A percentile compares a stretch with the other conserved stretches of the same genome.
These are phyloP conservation scores for Fistularia tabacaria DNA, from an alignment of 2,797 vertebrate species.

Conservation along the genomic window DNA sequence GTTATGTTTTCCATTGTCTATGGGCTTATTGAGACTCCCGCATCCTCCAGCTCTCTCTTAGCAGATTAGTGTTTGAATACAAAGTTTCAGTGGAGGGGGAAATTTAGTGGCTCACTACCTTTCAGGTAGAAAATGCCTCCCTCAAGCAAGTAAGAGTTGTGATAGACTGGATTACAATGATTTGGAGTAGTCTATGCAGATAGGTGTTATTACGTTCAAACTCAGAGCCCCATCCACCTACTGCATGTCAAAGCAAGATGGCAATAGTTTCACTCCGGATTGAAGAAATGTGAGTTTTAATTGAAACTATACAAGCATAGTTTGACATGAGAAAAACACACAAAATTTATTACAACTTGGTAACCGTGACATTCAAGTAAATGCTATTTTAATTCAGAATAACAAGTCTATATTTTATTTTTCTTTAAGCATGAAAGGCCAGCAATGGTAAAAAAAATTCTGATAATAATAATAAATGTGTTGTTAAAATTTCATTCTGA, in stretches of 20 bases:
- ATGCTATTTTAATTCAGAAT: no score
- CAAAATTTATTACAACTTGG: background rate
- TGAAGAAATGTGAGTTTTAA: constrained; percentile 5
- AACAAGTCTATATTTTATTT: no score
- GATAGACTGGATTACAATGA: constrained; percentile 48
- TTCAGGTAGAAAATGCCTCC: constrained; percentile 23
- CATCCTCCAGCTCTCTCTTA: constrained; percentile 12
- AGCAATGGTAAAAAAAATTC: no score
- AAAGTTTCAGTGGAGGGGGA: constrained; percentile 22
- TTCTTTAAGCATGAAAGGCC: no score
- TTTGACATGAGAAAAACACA: background rate
- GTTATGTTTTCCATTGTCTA: constrained; percentile 5
- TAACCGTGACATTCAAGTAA: no score
- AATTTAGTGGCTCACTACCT: constrained; percentile 34
- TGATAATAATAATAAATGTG: no score
- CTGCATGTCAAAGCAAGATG: constrained; percentile 33
- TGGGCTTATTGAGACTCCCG: background rate
- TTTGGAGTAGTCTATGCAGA: constrained; percentile 22
- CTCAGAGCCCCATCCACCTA: constrained; percentile 32
- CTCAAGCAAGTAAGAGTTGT: constrained; percentile 26
- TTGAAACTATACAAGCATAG: background rate
- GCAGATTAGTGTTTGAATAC: constrained; percentile 16
- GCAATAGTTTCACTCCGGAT: constrained; percentile 10
- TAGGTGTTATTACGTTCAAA: constrained; percentile 35
- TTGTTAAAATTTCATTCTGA: no score